phyloP scores from a whole-genome alignment of 2,797 vertebrate species.

The Pipistrellus pipistrellus region DNA sequence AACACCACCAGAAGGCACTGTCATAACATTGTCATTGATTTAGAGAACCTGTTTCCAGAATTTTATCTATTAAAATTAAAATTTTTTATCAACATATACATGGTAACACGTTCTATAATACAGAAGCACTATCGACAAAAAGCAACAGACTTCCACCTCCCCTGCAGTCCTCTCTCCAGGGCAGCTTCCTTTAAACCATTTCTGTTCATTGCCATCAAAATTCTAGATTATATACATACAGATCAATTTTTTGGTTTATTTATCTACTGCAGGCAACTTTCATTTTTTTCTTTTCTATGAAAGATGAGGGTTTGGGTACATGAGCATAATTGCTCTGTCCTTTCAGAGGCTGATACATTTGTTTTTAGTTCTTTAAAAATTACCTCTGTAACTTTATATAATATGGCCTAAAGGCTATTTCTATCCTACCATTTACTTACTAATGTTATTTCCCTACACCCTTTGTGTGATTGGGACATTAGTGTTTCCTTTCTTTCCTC shows the following conservation, averaged over 20 bases:
- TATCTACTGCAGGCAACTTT: neutral
- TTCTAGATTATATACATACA: neutral
- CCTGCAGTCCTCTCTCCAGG: neutral
- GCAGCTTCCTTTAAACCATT: conserved; percentile 1
- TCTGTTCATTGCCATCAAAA: neutral
- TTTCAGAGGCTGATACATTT: neutral
- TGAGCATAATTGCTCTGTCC: neutral
- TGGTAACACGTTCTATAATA: neutral
- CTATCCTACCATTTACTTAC: neutral
- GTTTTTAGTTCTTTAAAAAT: conserved; percentile 37
- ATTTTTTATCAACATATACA: conserved; percentile 3
- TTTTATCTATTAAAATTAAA: conserved; percentile 73
- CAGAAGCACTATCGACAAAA: neutral
- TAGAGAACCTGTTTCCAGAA: conserved; percentile 63
- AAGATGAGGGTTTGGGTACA: neutral
- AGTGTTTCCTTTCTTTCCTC: neutral
- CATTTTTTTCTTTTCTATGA: conserved; percentile 47
- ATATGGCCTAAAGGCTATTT: neutral
- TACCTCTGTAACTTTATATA: neutral
- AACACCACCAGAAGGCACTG: conserved; percentile 58
- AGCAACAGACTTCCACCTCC: neutral
- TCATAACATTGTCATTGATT: conserved; percentile 68
- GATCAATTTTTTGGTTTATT: neutral
- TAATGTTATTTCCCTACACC: neutral
- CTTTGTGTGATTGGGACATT: neutral